A percentile compares a stretch with the other conserved stretches of the same genome.
Conservation (phyloP, 1,140 invertebrate genomes). For the Cotesia chilonis region DNA sequence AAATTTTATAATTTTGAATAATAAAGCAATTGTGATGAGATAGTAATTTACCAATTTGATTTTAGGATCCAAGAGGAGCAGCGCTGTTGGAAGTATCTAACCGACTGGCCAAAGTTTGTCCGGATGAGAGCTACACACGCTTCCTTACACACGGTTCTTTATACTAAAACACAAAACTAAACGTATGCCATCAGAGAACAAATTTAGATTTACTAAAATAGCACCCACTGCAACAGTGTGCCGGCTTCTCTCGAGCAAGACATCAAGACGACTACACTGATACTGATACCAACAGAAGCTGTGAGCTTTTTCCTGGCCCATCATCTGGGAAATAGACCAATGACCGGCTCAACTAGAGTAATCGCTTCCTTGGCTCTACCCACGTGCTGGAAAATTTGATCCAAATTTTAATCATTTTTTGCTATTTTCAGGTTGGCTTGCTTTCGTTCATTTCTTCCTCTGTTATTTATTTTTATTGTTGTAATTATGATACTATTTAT, state of each 20-base stretch:
- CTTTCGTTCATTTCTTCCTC: background rate
- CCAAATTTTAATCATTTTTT: slow-evolving; percentile 5
- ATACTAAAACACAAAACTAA: slow-evolving; percentile 48
- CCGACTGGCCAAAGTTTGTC: slow-evolving; percentile 31
- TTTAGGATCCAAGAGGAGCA: background rate
- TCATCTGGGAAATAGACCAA: slow-evolving; percentile 21
- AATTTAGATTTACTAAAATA: slow-evolving; percentile 62
- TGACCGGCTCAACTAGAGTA: background rate
- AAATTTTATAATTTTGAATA: no score
- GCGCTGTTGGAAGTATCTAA: background rate
- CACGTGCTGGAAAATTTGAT: slow-evolving; percentile 28
- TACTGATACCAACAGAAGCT: background rate
- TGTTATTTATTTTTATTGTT: background rate
- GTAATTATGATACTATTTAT: no score
- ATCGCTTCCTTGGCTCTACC: slow-evolving; percentile 11
- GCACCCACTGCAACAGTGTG: slow-evolving; percentile 37
- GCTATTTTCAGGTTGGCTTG: background rate
- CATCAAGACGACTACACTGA: background rate
- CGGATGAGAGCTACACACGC: slow-evolving; percentile 31
- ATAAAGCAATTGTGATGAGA: no score
- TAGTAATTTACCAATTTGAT: no score
- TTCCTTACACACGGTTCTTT: slow-evolving; percentile 31
- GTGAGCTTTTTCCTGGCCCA: slow-evolving; percentile 1
- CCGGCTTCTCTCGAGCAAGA: background rate
- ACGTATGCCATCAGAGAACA: slow-evolving; percentile 60